Percentiles rank a stretch among this genome's conserved stretches.
Conservation (phyloP, 2,888 invertebrate genomes). For the Cantharis nigra region DNA sequence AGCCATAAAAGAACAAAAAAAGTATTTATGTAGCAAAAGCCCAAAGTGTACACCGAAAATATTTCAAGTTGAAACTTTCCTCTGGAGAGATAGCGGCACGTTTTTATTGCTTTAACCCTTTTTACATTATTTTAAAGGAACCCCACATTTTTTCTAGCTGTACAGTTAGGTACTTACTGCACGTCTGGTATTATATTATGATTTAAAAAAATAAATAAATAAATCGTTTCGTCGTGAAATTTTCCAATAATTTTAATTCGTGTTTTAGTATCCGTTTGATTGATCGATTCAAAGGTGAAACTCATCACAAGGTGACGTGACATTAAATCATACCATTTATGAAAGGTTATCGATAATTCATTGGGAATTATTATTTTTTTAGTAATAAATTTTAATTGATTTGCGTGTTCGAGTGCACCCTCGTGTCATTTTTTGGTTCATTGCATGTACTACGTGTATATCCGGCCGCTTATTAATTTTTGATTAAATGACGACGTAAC, state of each 20-base stretch:
- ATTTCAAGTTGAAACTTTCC: not conserved
- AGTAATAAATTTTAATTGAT: not conserved
- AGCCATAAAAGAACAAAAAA: not conserved
- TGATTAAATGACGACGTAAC: not conserved
- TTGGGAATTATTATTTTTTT: not conserved
- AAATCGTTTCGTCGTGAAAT: not conserved
- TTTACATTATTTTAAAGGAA: not conserved
- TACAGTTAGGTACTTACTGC: not conserved
- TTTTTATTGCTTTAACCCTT: conserved; percentile 6
- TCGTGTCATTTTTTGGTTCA: not conserved
- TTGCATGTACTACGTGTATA: not conserved
- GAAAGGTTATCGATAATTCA: conserved; percentile 4
- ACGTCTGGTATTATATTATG: too few species aligned
- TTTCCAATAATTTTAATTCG: not conserved
- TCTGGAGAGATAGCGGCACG: conserved; percentile 14
- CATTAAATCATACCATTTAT: conserved; percentile 12
- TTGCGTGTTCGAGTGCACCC: not conserved
- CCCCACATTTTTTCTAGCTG: not conserved
- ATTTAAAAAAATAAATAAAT: too few species aligned
- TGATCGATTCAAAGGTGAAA: conserved; percentile 31
- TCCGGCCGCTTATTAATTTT: not conserved
- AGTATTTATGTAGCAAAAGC: not conserved
- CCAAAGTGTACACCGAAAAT: not conserved
- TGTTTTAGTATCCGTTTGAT: conserved; percentile 6
- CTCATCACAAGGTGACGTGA: conserved; percentile 30